Conservation (phyloP, 2,888 invertebrate genomes). For the Papilio demoleus region DNA sequence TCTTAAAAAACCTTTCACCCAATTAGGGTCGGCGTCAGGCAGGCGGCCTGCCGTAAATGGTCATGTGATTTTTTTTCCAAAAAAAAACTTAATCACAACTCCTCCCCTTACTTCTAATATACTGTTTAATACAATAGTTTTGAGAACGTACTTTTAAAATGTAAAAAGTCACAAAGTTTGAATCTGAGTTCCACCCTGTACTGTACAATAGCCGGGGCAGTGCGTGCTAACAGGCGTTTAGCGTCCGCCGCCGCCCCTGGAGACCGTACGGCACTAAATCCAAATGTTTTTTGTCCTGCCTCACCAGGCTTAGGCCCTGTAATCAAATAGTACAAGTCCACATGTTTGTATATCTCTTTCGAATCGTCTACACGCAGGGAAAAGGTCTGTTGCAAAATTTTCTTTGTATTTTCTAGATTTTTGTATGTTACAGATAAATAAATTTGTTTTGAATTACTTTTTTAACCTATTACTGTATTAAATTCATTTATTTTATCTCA, state of each 20-base stretch:
- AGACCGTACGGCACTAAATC: constrained; percentile 69
- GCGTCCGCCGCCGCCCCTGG: constrained; percentile 63
- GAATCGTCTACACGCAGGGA: neutral
- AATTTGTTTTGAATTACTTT: neutral
- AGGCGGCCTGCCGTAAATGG: too few relatives aligned
- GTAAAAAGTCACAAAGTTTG: neutral
- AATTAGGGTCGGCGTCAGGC: too few relatives aligned
- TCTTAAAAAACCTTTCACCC: too few relatives aligned
- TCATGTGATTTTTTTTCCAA: too few relatives aligned
- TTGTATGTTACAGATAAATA: neutral
- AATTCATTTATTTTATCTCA: too few relatives aligned
- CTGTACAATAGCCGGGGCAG: constrained; percentile 51
- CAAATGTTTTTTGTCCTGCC: constrained; percentile 60
- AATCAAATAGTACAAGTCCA: constrained; percentile 47
- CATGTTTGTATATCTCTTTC: constrained; percentile 1
- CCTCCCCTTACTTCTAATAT: too few relatives aligned
- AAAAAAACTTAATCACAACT: too few relatives aligned
- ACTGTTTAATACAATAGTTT: too few relatives aligned
- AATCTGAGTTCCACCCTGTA: constrained; percentile 54
- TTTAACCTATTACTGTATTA: too few relatives aligned
- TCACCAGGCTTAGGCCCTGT: constrained; percentile 40
- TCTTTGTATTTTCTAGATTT: neutral
- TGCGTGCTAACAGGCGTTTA: constrained; percentile 85
- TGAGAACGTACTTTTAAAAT: neutral
- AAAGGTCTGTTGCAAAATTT: neutral